Percentiles rank a stretch among this genome's conserved stretches.
Conservation (phyloP, 2,113 vertebrate species). For the Equus przewalskii region DNA sequence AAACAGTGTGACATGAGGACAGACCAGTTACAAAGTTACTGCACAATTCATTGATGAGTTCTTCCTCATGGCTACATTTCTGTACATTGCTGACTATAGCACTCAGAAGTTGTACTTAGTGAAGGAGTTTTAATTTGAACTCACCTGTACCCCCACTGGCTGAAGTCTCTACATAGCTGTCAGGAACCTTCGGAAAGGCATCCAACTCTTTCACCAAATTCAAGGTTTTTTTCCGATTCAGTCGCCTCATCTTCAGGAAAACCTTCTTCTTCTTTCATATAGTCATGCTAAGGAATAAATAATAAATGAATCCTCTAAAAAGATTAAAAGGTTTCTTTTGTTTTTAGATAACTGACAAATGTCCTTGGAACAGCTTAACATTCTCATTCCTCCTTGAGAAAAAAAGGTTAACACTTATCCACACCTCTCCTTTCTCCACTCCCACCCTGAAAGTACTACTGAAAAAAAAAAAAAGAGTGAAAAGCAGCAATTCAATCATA, state of each 20-base stretch:
- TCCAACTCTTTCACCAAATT: conserved; percentile 97
- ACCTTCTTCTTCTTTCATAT: conserved; percentile 87
- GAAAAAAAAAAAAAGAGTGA: background rate
- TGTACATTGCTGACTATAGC: background rate
- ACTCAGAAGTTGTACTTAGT: background rate
- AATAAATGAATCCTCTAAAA: background rate
- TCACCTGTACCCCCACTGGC: conserved; percentile 96
- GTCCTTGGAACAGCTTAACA: background rate
- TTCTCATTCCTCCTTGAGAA: background rate
- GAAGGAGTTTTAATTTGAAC: background rate
- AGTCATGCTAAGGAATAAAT: conserved; percentile 82
- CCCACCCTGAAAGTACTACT: background rate
- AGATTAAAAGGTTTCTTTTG: background rate
- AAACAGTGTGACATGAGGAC: background rate
- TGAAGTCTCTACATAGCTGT: conserved; percentile 97
- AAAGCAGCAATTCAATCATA: background rate
- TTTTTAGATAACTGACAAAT: background rate
- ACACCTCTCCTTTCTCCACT: background rate
- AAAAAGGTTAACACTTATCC: background rate
- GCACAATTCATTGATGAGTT: background rate
- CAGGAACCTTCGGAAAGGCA: conserved; percentile 98
- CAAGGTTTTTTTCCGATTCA: conserved; percentile 97
- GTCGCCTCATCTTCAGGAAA: conserved; percentile 94
- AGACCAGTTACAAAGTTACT: background rate
- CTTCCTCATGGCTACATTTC: background rate